A percentile compares a stretch with the other conserved stretches of the same genome.
Evolutionary conservation across 1,140 invertebrate genomes (phyloP).

Genomic region (Lepidostoma basale): DNA sequence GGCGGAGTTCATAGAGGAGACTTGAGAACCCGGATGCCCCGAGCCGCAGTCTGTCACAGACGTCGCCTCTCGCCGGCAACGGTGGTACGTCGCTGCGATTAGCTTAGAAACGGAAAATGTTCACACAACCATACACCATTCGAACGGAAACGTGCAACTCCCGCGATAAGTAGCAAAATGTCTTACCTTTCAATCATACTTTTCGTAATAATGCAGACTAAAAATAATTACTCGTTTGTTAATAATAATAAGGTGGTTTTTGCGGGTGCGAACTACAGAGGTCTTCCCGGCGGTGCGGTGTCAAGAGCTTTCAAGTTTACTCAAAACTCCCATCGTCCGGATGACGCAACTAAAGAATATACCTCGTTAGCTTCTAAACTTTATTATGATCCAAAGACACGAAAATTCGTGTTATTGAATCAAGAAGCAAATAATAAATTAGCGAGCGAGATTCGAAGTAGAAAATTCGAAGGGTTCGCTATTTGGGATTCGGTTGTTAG

Average conservation of each 20-base stretch:
- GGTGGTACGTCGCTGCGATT: background rate
- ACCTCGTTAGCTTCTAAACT: conserved; percentile 6
- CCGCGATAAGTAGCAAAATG: conserved; percentile 2
- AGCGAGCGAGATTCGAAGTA: background rate
- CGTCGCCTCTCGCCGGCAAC: background rate
- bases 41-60: background rate
- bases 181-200: conserved; percentile 19
- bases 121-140: background rate
- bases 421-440: background rate
- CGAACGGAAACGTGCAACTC: background rate
- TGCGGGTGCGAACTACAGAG: background rate
- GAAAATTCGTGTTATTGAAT: conserved; percentile 30
- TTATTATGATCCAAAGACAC: conserved; percentile 26
- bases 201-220: conserved; percentile 31
- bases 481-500: conserved; percentile 29
- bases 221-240: conserved; percentile 27
- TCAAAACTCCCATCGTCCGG: background rate
- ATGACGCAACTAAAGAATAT: background rate
- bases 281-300: background rate
- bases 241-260: background rate
- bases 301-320: background rate
- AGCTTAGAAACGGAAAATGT: background rate
- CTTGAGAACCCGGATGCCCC: too few species aligned
- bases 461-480: background rate
- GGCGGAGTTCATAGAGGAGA: too few species aligned